Evolutionary conservation across 2,888 invertebrate genomes (phyloP).

Genomic region (Drosophila anomelani): DNA sequence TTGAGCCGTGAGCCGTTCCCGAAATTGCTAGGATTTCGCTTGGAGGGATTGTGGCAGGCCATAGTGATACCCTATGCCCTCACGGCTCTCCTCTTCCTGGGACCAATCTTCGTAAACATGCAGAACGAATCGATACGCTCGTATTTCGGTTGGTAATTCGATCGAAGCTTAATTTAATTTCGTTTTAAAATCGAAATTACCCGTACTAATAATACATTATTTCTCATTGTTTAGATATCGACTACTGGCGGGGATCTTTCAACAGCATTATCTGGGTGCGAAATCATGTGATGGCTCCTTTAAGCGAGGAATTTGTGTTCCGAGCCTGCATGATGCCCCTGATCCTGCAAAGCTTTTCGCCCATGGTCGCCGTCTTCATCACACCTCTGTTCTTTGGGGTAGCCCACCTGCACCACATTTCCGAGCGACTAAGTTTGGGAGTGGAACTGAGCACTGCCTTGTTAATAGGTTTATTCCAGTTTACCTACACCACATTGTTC

Average conservation of each 20-base stretch:
- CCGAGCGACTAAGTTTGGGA: constrained; percentile 91
- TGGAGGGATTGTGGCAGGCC: constrained; percentile 90
- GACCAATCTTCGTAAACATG: constrained; percentile 91
- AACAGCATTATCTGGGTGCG: constrained; percentile 93
- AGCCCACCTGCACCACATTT: constrained; percentile 96
- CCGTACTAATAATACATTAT: not conserved
- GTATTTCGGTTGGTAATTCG: constrained; percentile 87
- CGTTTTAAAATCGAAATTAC: not conserved
- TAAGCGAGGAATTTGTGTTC: constrained; percentile 98
- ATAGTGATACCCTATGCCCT: constrained; percentile 90
- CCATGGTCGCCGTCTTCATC: constrained; percentile 90
- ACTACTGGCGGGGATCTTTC: constrained; percentile 90
- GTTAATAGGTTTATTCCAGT: constrained; percentile 93
- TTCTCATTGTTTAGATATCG: constrained; percentile 86
- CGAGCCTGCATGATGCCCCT: constrained; percentile 97
- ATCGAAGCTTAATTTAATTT: not conserved
- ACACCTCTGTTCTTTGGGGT: constrained; percentile 97
- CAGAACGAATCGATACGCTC: constrained; percentile 89
- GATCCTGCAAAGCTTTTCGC: constrained; percentile 92
- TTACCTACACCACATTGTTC: constrained; percentile 95
- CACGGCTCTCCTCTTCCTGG: constrained; percentile 92
- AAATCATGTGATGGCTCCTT: constrained; percentile 95
- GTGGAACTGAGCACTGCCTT: constrained; percentile 89
- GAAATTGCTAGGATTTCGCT: constrained; percentile 91
- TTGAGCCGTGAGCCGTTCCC: constrained; percentile 88